Conservation (phyloP, 2,888 invertebrate species). For the Dolomedes plantarius region DNA sequence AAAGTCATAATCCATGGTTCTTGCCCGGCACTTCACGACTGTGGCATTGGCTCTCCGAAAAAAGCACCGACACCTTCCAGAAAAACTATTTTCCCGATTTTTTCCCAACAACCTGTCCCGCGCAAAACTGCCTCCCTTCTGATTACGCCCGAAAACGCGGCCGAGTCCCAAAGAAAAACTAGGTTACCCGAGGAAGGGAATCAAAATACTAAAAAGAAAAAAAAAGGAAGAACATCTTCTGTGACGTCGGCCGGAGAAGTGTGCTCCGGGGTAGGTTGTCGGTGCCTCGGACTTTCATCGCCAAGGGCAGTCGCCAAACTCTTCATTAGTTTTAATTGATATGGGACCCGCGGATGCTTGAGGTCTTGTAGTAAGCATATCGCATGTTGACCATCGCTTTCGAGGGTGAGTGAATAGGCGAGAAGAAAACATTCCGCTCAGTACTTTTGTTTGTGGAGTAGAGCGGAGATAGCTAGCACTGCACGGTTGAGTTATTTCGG, state of each 20-base stretch:
- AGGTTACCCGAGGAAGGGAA: constrained; percentile 30
- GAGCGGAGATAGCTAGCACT: too few species aligned
- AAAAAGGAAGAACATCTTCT: constrained; percentile 17
- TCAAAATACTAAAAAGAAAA: constrained; percentile 4
- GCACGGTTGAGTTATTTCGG: too few species aligned
- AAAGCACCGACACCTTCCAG: neutral
- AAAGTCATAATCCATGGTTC: constrained; percentile 43
- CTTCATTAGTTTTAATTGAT: constrained; percentile 8
- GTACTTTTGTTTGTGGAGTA: too few species aligned
- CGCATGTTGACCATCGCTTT: neutral
- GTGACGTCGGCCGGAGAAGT: constrained; percentile 41
- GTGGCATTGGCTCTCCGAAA: neutral
- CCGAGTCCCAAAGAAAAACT: constrained; percentile 37
- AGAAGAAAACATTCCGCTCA: too few species aligned
- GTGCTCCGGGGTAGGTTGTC: constrained; percentile 1
- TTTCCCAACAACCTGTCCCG: constrained; percentile 12
- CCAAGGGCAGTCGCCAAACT: constrained; percentile 22
- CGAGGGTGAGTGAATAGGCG: too few species aligned
- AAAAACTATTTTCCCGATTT: neutral
- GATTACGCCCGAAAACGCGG: constrained; percentile 48
- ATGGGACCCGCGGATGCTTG: neutral
- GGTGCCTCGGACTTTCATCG: constrained; percentile 34
- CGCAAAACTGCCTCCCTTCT: constrained; percentile 14
- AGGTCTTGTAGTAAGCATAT: neutral
- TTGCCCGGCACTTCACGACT: constrained; percentile 1